Conservation (phyloP, 1,140 invertebrate genomes). For the Sitobion miscanthi region DNA sequence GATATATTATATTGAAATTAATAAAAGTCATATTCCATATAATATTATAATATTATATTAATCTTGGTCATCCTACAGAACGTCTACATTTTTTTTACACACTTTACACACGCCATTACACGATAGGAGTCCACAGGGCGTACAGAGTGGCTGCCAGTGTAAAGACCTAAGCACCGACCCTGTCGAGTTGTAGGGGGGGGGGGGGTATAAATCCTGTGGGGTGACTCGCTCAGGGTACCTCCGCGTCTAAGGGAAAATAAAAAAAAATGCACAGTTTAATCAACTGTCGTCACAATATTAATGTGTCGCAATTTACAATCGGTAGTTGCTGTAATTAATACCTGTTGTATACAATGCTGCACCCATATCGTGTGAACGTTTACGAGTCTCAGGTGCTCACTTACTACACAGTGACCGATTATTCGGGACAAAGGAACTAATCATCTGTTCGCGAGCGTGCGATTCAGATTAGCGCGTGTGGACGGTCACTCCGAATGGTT, state of each 20-base stretch:
- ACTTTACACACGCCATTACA: too few relatives aligned
- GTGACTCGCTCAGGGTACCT: accelerated
- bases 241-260: too few relatives aligned
- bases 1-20: too few relatives aligned
- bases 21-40: background rate
- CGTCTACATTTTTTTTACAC: background rate
- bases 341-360: too few relatives aligned
- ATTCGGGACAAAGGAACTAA: background rate
- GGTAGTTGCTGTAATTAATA: background rate
- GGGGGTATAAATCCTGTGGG: background rate
- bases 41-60: background rate
- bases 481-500: background rate
- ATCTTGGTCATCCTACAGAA: background rate
- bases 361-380: background rate
- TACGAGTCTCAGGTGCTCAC: background rate
- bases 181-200: too few relatives aligned
- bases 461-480: background rate
- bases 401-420: background rate
- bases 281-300: background rate
- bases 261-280: background rate
- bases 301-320: background rate
- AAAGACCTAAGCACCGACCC: background rate
- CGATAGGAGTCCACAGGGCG: background rate
- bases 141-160: background rate
- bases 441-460: background rate